Conservation (phyloP, 2,888 invertebrate genomes). For the Netelia fuscicornis region DNA sequence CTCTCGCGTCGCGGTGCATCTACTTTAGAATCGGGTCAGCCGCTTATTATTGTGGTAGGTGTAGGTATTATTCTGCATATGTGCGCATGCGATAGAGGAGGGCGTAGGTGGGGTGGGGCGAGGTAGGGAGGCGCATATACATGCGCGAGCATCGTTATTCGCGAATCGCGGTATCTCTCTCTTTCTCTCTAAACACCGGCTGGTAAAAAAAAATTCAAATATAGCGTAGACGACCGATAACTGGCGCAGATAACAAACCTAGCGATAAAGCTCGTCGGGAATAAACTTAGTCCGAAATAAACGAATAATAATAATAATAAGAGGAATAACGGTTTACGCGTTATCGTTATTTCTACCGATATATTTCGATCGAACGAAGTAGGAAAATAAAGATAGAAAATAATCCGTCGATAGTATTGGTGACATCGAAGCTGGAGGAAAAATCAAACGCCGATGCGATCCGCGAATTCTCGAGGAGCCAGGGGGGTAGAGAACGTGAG, state of each 20-base stretch:
- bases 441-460: slow-evolving; percentile 75
- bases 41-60: slow-evolving; percentile 84
- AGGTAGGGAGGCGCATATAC: neutral
- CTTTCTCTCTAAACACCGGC: slow-evolving; percentile 49
- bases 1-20: slow-evolving; percentile 80
- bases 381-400: too few species aligned
- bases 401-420: too few species aligned
- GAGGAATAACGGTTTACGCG: too few species aligned
- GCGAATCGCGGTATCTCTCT: slow-evolving; percentile 31
- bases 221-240: slow-evolving; percentile 34
- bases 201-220: slow-evolving; percentile 39
- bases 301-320: neutral
- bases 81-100: slow-evolving; percentile 7
- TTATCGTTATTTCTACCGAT: too few species aligned
- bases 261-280: slow-evolving; percentile 18
- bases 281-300: neutral
- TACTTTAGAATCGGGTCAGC: slow-evolving; percentile 84
- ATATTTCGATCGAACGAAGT: too few species aligned
- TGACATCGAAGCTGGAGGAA: slow-evolving; percentile 70
- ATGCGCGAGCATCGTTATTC: slow-evolving; percentile 43
- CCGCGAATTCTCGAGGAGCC: slow-evolving; percentile 80
- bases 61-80: slow-evolving; percentile 70
- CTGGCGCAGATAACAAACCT: slow-evolving; percentile 14
- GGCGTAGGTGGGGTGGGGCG: too few species aligned
- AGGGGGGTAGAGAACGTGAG: slow-evolving; percentile 67